phyloP scores from a whole-genome alignment of 2,888 invertebrate genomes.

The Drosophila demipolita region DNA sequence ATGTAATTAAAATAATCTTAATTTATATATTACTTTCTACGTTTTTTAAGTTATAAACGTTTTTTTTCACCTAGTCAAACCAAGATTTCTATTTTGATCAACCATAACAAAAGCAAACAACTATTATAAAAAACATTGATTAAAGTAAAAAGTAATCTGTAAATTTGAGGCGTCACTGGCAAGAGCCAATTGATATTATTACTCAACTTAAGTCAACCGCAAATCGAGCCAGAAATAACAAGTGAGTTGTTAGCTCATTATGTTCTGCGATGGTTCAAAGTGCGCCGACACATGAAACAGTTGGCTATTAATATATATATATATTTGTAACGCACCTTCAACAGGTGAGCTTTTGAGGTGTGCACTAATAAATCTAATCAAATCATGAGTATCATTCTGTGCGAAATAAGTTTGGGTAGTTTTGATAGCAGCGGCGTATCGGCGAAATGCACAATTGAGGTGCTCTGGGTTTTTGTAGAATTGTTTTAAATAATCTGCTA shows the following conservation, averaged over 20 bases:
- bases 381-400: not conserved
- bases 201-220: constrained; percentile 17
- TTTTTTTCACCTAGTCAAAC: not conserved
- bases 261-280: constrained; percentile 58
- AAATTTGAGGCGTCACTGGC: constrained; percentile 19
- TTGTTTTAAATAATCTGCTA: constrained; percentile 40
- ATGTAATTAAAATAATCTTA: not conserved
- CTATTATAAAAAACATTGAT: not conserved
- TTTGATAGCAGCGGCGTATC: constrained; percentile 21
- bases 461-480: constrained; percentile 9
- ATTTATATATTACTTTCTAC: not conserved
- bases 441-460: not conserved
- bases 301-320: constrained; percentile 55
- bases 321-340: not conserved
- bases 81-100: not conserved
- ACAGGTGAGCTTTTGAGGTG: constrained; percentile 13
- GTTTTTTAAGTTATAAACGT: not conserved
- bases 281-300: constrained; percentile 51
- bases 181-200: constrained; percentile 32
- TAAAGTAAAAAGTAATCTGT: constrained; percentile 6
- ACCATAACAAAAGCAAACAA: not conserved
- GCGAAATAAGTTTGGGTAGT: constrained; percentile 9
- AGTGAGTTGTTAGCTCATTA: constrained; percentile 24
- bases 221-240: constrained; percentile 22
- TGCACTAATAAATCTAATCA: constrained; percentile 57